phyloP scores from a whole-genome alignment of 2,113 vertebrate genomes.

The Percopsis transmontana region DNA sequence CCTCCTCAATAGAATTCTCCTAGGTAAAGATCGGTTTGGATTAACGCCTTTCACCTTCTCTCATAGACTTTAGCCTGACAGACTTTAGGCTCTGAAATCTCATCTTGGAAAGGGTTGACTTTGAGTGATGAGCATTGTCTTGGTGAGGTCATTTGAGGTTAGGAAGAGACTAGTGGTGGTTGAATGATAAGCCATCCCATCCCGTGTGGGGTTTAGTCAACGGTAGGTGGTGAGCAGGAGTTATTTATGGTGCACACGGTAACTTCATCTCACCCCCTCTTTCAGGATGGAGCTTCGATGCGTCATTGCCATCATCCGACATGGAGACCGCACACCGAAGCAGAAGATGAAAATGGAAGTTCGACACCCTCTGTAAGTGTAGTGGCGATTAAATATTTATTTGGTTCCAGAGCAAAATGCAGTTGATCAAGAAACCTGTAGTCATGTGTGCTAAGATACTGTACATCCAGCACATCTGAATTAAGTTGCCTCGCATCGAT shows the following conservation, averaged over 20 bases:
- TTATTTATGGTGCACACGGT: not conserved
- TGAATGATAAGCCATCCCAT: not conserved
- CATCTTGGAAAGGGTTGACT: no score
- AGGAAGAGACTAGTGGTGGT: not conserved
- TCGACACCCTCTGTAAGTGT: slow-evolving; percentile 86
- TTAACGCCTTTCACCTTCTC: no score
- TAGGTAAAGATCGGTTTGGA: no score
- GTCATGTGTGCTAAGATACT: no score
- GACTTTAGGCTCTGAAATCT: no score
- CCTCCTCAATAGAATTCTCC: no score
- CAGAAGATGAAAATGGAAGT: slow-evolving; percentile 99
- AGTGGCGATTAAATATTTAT: not conserved
- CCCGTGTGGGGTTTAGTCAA: no score
- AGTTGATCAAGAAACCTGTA: no score
- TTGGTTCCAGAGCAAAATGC: no score
- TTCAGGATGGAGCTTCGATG: slow-evolving; percentile 97
- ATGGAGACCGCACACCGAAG: slow-evolving; percentile 95
- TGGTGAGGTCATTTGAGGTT: not conserved
- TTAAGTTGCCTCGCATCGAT: no score
- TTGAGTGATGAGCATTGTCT: not conserved
- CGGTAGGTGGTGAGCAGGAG: not conserved
- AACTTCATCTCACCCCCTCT: not conserved
- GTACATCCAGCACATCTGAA: not conserved
- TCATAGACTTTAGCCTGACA: no score
- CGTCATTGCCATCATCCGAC: slow-evolving; percentile 95